Base-by-base conservation (phyloP, 2,888 invertebrate species). In the Sicus ferrugineus region DNA sequence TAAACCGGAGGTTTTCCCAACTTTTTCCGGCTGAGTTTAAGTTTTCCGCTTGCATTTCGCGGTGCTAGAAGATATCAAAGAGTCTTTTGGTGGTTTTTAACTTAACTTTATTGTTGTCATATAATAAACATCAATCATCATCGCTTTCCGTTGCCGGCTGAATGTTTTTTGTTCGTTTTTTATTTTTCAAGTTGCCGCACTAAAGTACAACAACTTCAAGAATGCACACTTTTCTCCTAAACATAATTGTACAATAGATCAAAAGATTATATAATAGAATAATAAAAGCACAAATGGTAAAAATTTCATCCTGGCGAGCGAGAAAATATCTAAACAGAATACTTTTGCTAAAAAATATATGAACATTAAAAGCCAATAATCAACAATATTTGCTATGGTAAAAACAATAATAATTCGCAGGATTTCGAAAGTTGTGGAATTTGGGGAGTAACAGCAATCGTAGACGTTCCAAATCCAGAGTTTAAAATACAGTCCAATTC, bases 121-220 rank as follows among this genome's bases (percentile, higher is more conserved):
- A 61, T 59, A 42, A 46, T 48, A 52, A 26, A 48, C 54, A 46
- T 54, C 19, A 56, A 31, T 31, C 64, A 52, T 50, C 52, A 61
- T 38, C 42, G n/a, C 23, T 38, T 58, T 54, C 54, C 54, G 63
- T 48, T 28, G 46, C 59, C 46, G 52, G 63, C 54, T 68, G 34
- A 14, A 31, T 46, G 48, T 61, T 30, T 7, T 54, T 48, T 54
- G 34, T 68, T 54, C 26, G n/a, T 59, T 28, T 67, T 46, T 42
- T 58, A 38, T 14, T 62, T 68, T 62, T 69, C 64, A 50, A 31
- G 16, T 71, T 68, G 59, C 30, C 65, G 65, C 62, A 62, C 70
- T 70, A 70, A 52, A 67, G n/a, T 34, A 63, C 58, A 59, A 42
- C n/a, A 63, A 64, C 73, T 74, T 75, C 72, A 75, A 74, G 74